These are phyloP conservation scores for Phylloscopus whistleri DNA, from an alignment of 2,113 vertebrate genomes.

Conservation along the genomic window DNA sequence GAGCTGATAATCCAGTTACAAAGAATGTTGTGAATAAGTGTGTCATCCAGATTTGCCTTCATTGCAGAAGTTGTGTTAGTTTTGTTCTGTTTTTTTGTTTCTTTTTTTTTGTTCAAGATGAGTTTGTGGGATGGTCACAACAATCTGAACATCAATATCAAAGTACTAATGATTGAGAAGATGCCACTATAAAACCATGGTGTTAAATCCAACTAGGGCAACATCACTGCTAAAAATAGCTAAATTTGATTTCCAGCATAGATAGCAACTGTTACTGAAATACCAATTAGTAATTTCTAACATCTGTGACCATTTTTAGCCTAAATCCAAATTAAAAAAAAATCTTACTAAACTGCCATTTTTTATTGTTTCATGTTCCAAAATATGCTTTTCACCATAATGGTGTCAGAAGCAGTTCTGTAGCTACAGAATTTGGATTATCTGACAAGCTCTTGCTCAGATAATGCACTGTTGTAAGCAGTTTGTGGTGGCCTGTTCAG, in stretches of 20 bases:
- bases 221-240: not conserved
- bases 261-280: not conserved
- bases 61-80: not conserved
- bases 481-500: slow-evolving; percentile 47
- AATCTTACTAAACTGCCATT: not conserved
- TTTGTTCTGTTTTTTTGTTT: not conserved
- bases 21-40: not conserved
- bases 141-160: not conserved
- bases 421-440: not conserved
- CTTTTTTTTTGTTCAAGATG: not conserved
- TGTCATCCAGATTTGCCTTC: slow-evolving; percentile 11
- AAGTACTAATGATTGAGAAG: not conserved
- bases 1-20: not conserved
- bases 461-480: not conserved
- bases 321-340: not conserved
- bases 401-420: not conserved
- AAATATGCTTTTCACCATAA: not conserved
- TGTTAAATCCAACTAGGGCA: not conserved
- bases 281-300: not conserved
- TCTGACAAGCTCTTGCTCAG: not conserved
- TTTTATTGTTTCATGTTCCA: not conserved
- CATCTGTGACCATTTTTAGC: not conserved
- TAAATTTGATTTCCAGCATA: not conserved
- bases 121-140: slow-evolving; percentile 42
- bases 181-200: not conserved